phyloP scores from a whole-genome alignment of 2,888 invertebrate species.

The Carabus problematicus region DNA sequence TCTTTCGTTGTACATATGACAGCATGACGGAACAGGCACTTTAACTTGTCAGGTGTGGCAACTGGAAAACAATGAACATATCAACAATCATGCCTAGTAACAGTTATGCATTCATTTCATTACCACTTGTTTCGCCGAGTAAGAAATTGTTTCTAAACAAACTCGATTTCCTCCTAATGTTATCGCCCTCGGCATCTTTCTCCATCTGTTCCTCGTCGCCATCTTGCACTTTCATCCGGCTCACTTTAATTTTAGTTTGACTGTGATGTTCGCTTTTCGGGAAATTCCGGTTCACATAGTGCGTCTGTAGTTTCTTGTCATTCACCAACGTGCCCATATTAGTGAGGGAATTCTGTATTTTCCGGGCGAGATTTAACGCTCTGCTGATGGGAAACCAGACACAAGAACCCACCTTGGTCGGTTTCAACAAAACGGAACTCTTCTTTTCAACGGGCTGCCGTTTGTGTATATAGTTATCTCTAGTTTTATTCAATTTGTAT shows the following conservation, averaged over 20 bases:
- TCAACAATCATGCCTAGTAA: constrained; percentile 36
- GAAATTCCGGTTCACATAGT: too few relatives aligned
- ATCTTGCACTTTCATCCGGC: background rate
- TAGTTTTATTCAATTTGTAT: too few relatives aligned
- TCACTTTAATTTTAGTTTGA: background rate
- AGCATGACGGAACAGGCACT: constrained; percentile 52
- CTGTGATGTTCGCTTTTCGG: background rate
- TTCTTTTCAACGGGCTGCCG: too few relatives aligned
- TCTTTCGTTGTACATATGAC: constrained; percentile 51
- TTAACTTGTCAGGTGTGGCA: constrained; percentile 50
- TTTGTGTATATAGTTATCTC: too few relatives aligned
- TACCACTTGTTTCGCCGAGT: background rate
- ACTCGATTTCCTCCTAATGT: constrained; percentile 8
- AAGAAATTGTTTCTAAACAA: background rate
- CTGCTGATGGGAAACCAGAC: background rate
- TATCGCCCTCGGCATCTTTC: background rate
- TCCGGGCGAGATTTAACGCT: background rate
- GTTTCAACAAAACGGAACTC: too few relatives aligned
- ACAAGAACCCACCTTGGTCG: background rate
- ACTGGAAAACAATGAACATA: constrained; percentile 45
- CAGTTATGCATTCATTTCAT: constrained; percentile 40
- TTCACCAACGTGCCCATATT: background rate
- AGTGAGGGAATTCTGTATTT: constrained; percentile 1
- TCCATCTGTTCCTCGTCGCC: background rate
- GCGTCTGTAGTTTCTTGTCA: background rate